Conservation (phyloP, 1,140 invertebrate species). For the Littorina saxatilis region DNA sequence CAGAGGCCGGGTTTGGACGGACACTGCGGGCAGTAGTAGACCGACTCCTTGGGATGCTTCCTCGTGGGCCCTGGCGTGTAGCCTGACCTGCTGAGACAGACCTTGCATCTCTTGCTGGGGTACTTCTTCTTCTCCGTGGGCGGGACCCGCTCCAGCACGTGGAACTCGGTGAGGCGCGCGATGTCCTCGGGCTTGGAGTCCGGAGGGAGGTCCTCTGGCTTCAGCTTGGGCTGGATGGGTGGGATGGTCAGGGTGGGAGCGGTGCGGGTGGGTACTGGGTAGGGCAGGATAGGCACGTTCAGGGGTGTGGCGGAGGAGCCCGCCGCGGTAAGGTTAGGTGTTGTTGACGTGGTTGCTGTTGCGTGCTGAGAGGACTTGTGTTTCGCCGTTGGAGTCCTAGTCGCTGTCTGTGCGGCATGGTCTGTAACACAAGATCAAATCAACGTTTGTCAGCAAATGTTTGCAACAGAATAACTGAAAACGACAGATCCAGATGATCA, state of each 20-base stretch:
- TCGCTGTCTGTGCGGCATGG: too few species aligned
- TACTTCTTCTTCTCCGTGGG: constrained; percentile 30
- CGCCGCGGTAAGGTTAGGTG: neutral
- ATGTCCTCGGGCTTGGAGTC: neutral
- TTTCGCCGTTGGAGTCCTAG: too few species aligned
- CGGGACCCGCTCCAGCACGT: constrained; percentile 6
- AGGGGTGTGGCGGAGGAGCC: neutral
- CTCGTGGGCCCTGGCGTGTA: neutral
- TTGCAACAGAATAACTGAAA: too few species aligned
- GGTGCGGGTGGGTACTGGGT: neutral
- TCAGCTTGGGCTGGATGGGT: neutral
- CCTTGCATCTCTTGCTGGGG: constrained; percentile 35
- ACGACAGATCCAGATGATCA: too few species aligned
- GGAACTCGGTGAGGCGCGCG: constrained; percentile 23
- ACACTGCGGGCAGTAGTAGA: constrained; percentile 21
- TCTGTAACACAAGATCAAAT: too few species aligned
- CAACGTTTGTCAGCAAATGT: too few species aligned
- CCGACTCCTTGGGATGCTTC: constrained; percentile 33
- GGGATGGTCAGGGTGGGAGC: neutral
- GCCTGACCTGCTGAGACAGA: constrained; percentile 7
- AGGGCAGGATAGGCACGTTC: neutral
- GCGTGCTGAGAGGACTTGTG: neutral
- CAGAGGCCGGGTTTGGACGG: constrained; percentile 34
- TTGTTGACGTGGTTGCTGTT: neutral
- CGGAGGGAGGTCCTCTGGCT: constrained; percentile 17